These are phyloP conservation scores for Trachelus iudaicus DNA, from an alignment of 2,888 invertebrate genomes.

Conservation along the genomic window DNA sequence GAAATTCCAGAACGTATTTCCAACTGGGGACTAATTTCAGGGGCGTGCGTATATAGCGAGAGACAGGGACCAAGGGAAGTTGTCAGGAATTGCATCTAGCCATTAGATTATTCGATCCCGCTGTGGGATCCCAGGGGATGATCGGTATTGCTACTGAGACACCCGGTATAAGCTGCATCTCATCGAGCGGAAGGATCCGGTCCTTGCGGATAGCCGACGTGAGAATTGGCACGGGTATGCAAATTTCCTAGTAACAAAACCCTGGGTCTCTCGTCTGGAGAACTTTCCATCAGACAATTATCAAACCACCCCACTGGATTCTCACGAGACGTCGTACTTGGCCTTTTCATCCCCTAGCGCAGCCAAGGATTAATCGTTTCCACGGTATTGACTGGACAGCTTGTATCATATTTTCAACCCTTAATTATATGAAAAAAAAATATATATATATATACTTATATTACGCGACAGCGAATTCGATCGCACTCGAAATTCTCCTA, in stretches of 20 bases:
- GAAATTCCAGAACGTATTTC: not conserved
- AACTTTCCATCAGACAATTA: not conserved
- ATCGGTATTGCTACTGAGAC: not conserved
- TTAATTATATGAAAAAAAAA: too few species aligned
- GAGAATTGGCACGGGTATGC: not conserved
- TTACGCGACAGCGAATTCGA: not conserved
- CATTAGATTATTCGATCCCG: not conserved
- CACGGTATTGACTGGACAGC: not conserved
- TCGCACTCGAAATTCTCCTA: not conserved
- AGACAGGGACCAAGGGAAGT: not conserved
- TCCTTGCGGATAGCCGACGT: not conserved
- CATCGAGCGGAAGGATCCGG: not conserved
- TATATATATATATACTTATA: too few species aligned
- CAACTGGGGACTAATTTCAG: too few species aligned
- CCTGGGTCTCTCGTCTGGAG: not conserved
- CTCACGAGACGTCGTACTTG: not conserved
- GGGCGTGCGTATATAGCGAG: too few species aligned
- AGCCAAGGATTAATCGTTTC: not conserved
- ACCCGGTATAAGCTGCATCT: not conserved
- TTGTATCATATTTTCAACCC: not conserved
- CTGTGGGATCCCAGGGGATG: not conserved
- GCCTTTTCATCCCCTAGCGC: not conserved
- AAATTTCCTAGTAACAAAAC: not conserved
- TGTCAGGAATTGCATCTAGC: not conserved
- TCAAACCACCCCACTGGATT: not conserved